Evolutionary conservation across 1,140 invertebrate species (phyloP).

Genomic region (Aporrectodea caliginosa): DNA sequence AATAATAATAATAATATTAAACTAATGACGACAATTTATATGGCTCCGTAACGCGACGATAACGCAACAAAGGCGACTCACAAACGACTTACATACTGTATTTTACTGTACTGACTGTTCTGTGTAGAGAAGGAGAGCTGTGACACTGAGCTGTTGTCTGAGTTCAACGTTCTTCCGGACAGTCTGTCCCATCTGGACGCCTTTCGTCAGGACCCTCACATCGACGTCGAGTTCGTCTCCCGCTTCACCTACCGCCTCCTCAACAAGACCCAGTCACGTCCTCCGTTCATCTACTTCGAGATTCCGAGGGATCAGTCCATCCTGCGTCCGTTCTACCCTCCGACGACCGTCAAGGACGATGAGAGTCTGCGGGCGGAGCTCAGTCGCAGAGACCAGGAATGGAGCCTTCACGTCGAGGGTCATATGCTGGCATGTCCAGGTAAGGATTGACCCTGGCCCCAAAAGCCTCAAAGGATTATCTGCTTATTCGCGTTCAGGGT

Average conservation of each 20-base stretch:
- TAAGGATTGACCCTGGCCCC: too few species aligned
- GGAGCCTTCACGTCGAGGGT: conserved; percentile 19
- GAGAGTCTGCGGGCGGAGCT: conserved; percentile 27
- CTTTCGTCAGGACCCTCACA: conserved; percentile 11
- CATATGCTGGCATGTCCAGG: conserved; percentile 28
- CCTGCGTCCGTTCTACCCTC: conserved; percentile 12
- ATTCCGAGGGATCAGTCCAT: conserved; percentile 28
- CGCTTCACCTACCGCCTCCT: conserved; percentile 20
- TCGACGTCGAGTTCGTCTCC: conserved; percentile 14
- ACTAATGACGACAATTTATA: too few species aligned
- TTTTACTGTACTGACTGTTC: too few species aligned
- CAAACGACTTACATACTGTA: too few species aligned
- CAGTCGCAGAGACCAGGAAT: conserved; percentile 18
- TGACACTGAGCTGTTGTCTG: conserved; percentile 20
- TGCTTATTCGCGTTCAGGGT: too few species aligned
- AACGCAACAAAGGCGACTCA: too few species aligned
- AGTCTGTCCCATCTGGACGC: conserved; percentile 9
- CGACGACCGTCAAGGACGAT: conserved; percentile 29
- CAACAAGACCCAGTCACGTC: conserved; percentile 22
- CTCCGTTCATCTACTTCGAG: conserved; percentile 30
- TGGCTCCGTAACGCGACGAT: too few species aligned
- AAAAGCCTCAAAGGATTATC: too few species aligned
- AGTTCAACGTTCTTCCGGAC: conserved; percentile 10
- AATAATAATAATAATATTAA: too few species aligned
- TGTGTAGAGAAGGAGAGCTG: conserved; percentile 26